Evolutionary conservation across 2,888 invertebrate species (phyloP), one percentile per base, ranked within the genome.

Genomic region (Cheilosia grossa): DNA sequence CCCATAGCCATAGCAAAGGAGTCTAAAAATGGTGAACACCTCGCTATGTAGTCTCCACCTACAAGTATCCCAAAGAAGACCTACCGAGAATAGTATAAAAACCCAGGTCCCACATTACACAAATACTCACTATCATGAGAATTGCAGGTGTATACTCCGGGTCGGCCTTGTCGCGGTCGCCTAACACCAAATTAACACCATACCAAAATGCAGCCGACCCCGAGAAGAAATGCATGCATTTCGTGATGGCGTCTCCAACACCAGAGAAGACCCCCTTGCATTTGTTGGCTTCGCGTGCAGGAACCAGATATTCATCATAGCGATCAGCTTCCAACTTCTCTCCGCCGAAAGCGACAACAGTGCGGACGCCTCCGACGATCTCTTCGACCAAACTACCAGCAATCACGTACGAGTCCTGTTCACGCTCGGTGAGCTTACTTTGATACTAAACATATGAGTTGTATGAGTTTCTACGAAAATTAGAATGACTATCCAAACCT

Each of bases 191-290:
- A 61, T 93, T 93, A 0, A 95, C 94, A 0, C 97, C 97, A 89
- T 96, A 96, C 95, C 96, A 96, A 90, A 97, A 96, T 0, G 95
- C 94, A 0, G 96, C 91, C 0, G 95, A 94, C 88, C 95, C 95
- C 10, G 95, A 94, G 37, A 94, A 93, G 89, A 95, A 96, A 67
- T 95, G 94, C 86, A 96, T 94, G 59, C 95, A 92, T 95, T 95
- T 96, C 94, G 95, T 94, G 0, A 95, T 90, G 0, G 94, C 95
- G 69, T 95, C 94, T 24, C 95, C 95, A 0, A 95, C 90, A 0
- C 95, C 95, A 0, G 95, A 94, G 89, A 93, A 94, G 81, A 94
- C 90, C 0, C 95, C 95, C 87, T 95, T 94, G 87, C 91, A 93
- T 4, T 93, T 93, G 5, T 95, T 95, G 51, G 94, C 94, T 78